A percentile compares a stretch with the other conserved stretches of the same genome.
Evolutionary conservation across 2,888 invertebrate genomes (phyloP).

Genomic region (Eretmocerus hayati): DNA sequence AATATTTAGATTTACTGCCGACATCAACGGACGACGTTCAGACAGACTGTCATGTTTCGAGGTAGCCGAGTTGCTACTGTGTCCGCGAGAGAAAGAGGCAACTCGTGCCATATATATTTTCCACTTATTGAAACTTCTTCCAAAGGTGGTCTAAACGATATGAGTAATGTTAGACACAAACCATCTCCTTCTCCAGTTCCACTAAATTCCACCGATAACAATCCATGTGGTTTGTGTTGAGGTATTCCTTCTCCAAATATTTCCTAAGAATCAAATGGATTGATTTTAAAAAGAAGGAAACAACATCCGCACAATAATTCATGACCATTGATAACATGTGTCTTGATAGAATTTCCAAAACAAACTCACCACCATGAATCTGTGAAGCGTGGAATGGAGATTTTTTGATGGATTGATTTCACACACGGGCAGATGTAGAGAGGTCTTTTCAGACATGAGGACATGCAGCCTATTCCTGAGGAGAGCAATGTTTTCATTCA

Average conservation of each 20-base stretch:
- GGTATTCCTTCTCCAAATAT: slow-evolving; percentile 83
- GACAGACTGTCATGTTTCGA: slow-evolving; percentile 70
- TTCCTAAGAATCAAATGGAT: slow-evolving; percentile 49
- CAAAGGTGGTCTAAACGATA: slow-evolving; percentile 75
- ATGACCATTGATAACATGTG: slow-evolving; percentile 5
- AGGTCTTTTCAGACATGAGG: slow-evolving; percentile 76
- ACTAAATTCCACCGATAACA: slow-evolving; percentile 69
- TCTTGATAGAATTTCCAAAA: slow-evolving; percentile 1
- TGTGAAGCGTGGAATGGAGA: slow-evolving; percentile 76
- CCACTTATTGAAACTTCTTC: slow-evolving; percentile 82
- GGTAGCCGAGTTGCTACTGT: slow-evolving; percentile 61
- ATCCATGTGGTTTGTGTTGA: slow-evolving; percentile 74
- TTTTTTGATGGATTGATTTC: slow-evolving; percentile 83
- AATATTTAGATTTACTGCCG: background rate
- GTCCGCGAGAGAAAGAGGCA: slow-evolving; percentile 63
- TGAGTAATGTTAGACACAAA: slow-evolving; percentile 71
- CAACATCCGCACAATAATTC: background rate
- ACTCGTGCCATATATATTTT: slow-evolving; percentile 85
- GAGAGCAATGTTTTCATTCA: slow-evolving; percentile 20
- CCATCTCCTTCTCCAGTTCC: slow-evolving; percentile 60
- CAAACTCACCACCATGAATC: slow-evolving; percentile 68
- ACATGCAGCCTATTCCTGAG: slow-evolving; percentile 70
- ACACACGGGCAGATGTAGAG: slow-evolving; percentile 77
- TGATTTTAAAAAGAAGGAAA: background rate
- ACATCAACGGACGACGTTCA: slow-evolving; percentile 72